Percentiles rank a stretch among this genome's conserved stretches.
phyloP scores from a whole-genome alignment of 2,113 vertebrate species.

The Apaloderma vittatum region DNA sequence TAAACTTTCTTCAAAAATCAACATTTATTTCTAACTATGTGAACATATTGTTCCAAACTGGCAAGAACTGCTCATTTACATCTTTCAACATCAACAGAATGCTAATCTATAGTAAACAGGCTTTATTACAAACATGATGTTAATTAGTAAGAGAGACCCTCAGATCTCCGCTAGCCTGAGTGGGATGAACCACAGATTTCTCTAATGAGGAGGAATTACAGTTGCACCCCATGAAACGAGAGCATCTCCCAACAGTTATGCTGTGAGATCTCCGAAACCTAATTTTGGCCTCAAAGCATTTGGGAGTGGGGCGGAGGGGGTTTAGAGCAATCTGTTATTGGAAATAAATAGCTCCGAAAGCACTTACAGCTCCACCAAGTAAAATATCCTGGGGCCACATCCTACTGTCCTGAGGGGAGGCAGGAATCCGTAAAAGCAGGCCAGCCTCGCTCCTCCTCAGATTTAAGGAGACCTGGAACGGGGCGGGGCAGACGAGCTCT shows the following conservation, averaged over 20 bases:
- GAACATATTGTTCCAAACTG: constrained; percentile 60
- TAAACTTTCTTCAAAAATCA: neutral
- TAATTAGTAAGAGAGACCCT: constrained; percentile 44
- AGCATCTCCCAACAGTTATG: neutral
- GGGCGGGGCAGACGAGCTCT: neutral
- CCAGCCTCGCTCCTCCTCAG: neutral
- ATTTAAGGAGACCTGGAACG: neutral
- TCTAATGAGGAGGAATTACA: neutral
- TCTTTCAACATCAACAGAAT: constrained; percentile 54
- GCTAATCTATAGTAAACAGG: constrained; percentile 60
- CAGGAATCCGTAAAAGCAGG: neutral
- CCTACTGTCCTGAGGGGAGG: neutral
- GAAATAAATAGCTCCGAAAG: constrained; percentile 16
- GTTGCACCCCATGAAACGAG: neutral
- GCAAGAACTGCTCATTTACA: constrained; percentile 63
- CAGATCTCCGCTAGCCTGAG: neutral
- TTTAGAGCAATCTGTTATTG: constrained; percentile 32
- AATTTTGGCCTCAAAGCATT: constrained; percentile 45
- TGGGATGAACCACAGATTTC: constrained; percentile 11
- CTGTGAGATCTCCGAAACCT: neutral
- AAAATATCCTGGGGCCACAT: neutral
- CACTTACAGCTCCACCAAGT: neutral
- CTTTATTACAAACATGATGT: constrained; percentile 14
- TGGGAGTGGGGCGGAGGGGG: constrained; percentile 26
- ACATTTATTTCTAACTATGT: neutral